These are phyloP conservation scores for Pelochelys cantorii DNA, from an alignment of 2,797 vertebrate genomes.

Conservation along the genomic window DNA sequence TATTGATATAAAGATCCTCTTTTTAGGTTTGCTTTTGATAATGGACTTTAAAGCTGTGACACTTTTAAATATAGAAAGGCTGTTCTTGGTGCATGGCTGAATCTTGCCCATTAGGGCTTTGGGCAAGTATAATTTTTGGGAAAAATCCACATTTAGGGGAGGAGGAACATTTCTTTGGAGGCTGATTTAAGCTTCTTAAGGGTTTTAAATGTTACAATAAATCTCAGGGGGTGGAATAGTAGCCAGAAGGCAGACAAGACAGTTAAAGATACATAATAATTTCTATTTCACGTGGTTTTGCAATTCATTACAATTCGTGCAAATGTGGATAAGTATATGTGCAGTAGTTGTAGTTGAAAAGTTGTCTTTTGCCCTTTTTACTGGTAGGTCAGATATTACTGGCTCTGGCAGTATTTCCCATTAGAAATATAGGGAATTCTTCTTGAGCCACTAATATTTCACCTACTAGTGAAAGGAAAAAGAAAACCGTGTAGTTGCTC, in stretches of 20 bases:
- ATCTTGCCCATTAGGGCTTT: not conserved
- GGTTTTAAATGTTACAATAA: not conserved
- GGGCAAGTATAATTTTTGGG: not conserved
- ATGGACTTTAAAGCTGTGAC: not conserved
- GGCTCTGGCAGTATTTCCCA: not conserved
- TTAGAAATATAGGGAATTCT: not conserved
- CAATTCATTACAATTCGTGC: not conserved
- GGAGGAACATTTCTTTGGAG: not conserved
- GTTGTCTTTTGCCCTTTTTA: not conserved
- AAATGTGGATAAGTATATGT: too few species aligned
- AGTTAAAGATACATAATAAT: not conserved
- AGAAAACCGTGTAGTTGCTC: not conserved
- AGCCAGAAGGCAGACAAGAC: not conserved
- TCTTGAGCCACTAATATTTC: not conserved
- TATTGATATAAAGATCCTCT: not conserved
- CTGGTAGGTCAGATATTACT: fast-evolving
- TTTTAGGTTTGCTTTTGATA: not conserved
- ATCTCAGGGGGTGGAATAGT: not conserved
- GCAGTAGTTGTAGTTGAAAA: not conserved
- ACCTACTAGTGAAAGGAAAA: not conserved
- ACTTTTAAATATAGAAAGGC: not conserved
- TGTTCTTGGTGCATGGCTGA: not conserved
- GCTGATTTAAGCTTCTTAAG: not conserved
- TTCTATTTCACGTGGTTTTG: not conserved
- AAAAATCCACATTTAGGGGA: not conserved